phyloP scores from a whole-genome alignment of 2,113 vertebrate species.

The Scolopax mira region DNA sequence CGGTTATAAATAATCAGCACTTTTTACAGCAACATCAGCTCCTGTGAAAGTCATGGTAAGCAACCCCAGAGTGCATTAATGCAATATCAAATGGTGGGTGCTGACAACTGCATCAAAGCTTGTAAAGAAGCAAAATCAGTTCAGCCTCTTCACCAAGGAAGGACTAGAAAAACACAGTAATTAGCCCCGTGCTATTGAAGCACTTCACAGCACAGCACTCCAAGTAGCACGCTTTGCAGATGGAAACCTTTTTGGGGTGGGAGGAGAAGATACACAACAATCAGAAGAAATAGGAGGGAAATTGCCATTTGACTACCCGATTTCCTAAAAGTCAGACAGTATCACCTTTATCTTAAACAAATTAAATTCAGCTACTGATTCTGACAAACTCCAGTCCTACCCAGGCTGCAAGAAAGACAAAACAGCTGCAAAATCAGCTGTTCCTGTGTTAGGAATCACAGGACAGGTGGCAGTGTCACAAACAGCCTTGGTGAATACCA shows the following conservation, averaged over 20 bases:
- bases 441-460: neutral
- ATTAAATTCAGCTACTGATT: neutral
- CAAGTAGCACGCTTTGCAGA: neutral
- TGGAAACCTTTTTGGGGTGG: neutral
- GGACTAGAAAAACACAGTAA: neutral
- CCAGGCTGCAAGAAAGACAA: neutral
- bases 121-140: neutral
- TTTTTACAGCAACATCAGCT: neutral
- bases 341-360: neutral
- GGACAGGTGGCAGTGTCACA: neutral
- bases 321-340: neutral
- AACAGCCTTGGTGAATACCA: neutral
- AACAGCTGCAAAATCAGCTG: neutral
- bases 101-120: neutral
- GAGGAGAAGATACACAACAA: neutral
- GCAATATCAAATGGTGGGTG: neutral
- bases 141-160: neutral
- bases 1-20: neutral
- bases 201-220: neutral
- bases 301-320: neutral
- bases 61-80: neutral
- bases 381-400: neutral
- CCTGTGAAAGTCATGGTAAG: neutral
- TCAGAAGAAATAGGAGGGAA: neutral
- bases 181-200: neutral